Base-by-base conservation (phyloP, 2,797 vertebrate species). In the Numenius phaeopus region DNA sequence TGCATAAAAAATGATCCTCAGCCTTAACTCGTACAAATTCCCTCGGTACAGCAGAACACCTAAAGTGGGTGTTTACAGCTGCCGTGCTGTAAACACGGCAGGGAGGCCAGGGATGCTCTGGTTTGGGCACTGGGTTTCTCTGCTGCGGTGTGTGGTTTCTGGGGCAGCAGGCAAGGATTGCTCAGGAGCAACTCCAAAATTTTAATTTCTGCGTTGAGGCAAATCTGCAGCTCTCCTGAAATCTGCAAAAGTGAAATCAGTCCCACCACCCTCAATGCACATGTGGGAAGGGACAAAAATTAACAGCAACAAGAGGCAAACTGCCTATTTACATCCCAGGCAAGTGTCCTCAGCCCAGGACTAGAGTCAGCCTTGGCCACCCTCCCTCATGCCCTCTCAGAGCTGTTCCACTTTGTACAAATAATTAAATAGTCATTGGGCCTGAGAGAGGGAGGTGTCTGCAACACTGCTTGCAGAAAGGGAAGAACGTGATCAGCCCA, bases 381-480 rank as follows among this genome's bases (percentile, higher is more conserved):
- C 24, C 47, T 34, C 54, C 61, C 37, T 81, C 8, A 2, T 34
- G 91, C 71, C 52, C 52, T 86, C 44, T 67, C 1, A 0, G 61
- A 72, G 79, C 54, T 52, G 40, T 88, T 96, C 22, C 17, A 42
- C 37, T 65, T 86, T 26, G 42, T 69, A 79, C 85, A 88, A 81
- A 91, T 78, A 91, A 86, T 90, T 96, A 83, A 92, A 80, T 16
- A 81, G 50, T 78, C 79, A 72, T 44, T 76, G 54, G 57, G 42
- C 66, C 69, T 86, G 79, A 80, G 57, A 91, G 79, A 61, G 54
- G 57, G 65, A 78, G 65, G 54, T 44, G 30, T 57, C 85, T 88
- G 46, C 77, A 84, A 14, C 47, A 54, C 10, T 1, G 0, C n/a
- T 66, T 76, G 52, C 20, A 12, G 15, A 42, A 83, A 62, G 9